A percentile compares a stretch with the other conserved stretches of the same genome.
These are phyloP conservation scores for Egretta garzetta DNA, from an alignment of 2,113 vertebrate genomes.

Conservation along the genomic window DNA sequence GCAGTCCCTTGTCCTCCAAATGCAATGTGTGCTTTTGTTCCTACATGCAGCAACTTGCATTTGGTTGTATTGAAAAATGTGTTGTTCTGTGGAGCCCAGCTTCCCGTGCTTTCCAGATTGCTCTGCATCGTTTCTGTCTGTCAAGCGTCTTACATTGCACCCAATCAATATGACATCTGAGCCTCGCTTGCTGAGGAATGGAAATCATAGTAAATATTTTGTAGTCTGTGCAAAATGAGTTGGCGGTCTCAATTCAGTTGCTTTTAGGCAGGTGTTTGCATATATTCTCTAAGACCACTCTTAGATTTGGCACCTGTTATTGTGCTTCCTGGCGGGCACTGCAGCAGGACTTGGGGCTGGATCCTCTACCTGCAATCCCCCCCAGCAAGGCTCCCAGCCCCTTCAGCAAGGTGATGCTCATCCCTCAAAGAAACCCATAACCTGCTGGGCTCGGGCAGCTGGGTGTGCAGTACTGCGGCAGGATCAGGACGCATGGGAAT, in stretches of 20 bases:
- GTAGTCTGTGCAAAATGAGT: background rate
- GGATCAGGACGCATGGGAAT: background rate
- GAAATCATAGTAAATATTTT: background rate
- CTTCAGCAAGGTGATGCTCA: background rate
- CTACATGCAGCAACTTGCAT: background rate
- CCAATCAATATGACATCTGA: constrained; percentile 1
- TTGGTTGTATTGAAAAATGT: background rate
- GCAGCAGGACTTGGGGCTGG: background rate
- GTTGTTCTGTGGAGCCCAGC: background rate
- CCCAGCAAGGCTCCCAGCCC: background rate
- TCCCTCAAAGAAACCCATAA: background rate
- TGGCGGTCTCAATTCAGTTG: background rate
- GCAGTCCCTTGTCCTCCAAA: background rate
- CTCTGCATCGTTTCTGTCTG: background rate
- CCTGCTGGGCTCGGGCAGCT: background rate
- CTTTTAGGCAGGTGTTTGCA: background rate
- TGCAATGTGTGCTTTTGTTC: background rate
- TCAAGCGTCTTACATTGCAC: background rate
- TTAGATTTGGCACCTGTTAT: background rate
- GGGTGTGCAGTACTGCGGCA: background rate
- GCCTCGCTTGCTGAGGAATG: background rate
- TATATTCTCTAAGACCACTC: background rate
- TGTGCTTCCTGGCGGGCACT: background rate
- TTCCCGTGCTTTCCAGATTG: background rate
- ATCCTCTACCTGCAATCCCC: background rate